Evolutionary conservation across 2,888 invertebrate species (phyloP), one percentile per base, ranked within the genome.

Genomic region (Sesamia inferens): DNA sequence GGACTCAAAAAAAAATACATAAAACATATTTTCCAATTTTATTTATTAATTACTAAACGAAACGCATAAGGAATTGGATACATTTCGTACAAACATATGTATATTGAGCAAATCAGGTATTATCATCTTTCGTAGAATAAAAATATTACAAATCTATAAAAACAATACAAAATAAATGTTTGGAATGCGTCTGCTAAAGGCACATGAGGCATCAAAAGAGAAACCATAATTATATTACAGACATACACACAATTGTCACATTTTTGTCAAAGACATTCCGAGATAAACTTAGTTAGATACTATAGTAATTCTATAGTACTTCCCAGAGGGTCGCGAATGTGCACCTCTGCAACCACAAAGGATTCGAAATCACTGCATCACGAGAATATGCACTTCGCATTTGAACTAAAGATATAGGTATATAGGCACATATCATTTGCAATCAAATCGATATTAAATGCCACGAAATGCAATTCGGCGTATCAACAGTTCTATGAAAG

Each of bases 71-170:
- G 59, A 82, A 81, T 80, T 67, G 59, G 16, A 79, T 81, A 83
- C 78, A 79, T 80, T 81, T 83, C 83, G 70, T 82, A 81, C 70
- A 84, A 84, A 84, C 82, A 76, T 63, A 67, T 84, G 81, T 86
- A 86, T 78, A 84, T 92, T 91, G 92, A 92, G 92, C 91, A 92
- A 90, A 84, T 87, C 91, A 92, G 91, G 90, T 87, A 89, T 90
- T 84, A 74, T 79, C 80, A 78, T 85, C 76, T 80, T 76, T 74
- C 78, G 70, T 80, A 82, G 73, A 79, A 82, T 77, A 81, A 68
- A 80, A 71, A 42, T 83, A 80, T 74, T 86, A 82, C 66, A 82
- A 71, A 83, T 51, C 65, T 85, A 85, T 83, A 87, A 72, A 79
- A 83, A 72, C 76, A 72, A 75, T 73, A 79, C 73, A 85, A 79